Base-by-base conservation (phyloP, 2,888 invertebrate species). In the Spicauda simplicius region DNA sequence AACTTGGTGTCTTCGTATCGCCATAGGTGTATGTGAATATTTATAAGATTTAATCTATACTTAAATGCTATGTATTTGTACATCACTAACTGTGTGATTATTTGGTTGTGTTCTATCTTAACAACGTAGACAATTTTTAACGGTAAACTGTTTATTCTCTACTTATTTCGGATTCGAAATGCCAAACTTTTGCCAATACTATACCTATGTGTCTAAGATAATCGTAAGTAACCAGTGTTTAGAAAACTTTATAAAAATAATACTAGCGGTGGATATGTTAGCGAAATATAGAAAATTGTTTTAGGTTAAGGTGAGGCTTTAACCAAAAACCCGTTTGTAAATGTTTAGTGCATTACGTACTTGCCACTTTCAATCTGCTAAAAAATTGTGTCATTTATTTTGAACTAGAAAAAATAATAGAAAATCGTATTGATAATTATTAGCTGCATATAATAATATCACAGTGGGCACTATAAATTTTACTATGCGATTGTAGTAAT, bases 51-150 rank as follows among this genome's bases (percentile, higher is more conserved):
- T 56, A 56, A 61, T 61, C 56, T 61, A 37, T 67, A 65, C 68
- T 66, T 69, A 70, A 73, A 72, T 66, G 71, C 73, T 77, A 72
- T 72, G 66, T 71, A 74, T 69, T 79, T 82, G 77, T 85, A 80
- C 77, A 80, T 81, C 84, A 88, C 87, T 86, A 86, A 88, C 87
- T 80, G 91, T 86, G 91, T 90, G 91, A 91, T 90, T 85, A 87
- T 87, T 91, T 86, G 91, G 91, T 91, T 92, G 91, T 91, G 91
- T 91, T 87, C 78, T 87, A 85, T 84, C 77, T 81, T 86, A 86
- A 87, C 84, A 85, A 79, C 77, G 78, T 87, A 86, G 86, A 82
- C 73, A 79, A 87, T 81, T 82, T 82, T 78, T 83, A 84, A 77
- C 73, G 69, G 70, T 75, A 71, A 77, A 77, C 71, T 73, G 72